These are phyloP conservation scores for Hypomesus transpacificus DNA, from an alignment of 2,113 vertebrate genomes.

Conservation along the genomic window DNA sequence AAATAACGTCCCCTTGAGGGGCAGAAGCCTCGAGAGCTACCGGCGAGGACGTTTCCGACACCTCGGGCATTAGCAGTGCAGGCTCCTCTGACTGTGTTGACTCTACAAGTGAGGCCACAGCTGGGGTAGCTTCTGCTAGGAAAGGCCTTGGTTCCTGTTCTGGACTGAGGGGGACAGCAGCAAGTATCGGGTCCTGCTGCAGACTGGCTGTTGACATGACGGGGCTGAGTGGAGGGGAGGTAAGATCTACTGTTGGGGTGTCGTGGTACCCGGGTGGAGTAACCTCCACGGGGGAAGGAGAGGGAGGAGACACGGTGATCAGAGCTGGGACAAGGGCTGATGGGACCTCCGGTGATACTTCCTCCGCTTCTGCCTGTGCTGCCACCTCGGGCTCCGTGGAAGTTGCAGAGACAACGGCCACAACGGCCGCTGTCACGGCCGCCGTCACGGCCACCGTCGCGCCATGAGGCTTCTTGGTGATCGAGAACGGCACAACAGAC, in stretches of 20 bases:
- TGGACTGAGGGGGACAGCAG: conserved; percentile 15
- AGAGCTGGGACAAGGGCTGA: neutral
- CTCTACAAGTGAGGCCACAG: conserved; percentile 17
- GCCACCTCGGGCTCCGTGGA: conserved; percentile 19
- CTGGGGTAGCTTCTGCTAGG: conserved; percentile 9
- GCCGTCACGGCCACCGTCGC: neutral
- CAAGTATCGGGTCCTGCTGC: conserved; percentile 8
- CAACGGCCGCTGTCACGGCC: conserved; percentile 1
- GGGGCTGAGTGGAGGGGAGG: conserved; percentile 27
- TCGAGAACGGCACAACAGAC: conserved; percentile 51
- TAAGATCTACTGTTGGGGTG: conserved; percentile 5
- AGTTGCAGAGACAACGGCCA: neutral
- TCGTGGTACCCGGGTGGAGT: conserved; percentile 1
- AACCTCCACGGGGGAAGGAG: neutral
- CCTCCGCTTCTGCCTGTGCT: conserved; percentile 11
- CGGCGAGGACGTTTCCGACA: too few species aligned
- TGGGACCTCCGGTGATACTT: conserved; percentile 9
- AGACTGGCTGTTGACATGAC: neutral
- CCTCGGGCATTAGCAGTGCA: conserved; percentile 22
- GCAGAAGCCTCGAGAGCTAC: too few species aligned
- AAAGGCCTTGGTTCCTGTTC: conserved; percentile 7
- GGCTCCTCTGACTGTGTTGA: conserved; percentile 32
- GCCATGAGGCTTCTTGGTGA: conserved; percentile 37
- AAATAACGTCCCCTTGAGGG: too few species aligned
- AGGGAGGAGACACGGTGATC: neutral